Evolutionary conservation across 2,797 vertebrate genomes (phyloP).

Genomic region (Ceryle rudis): DNA sequence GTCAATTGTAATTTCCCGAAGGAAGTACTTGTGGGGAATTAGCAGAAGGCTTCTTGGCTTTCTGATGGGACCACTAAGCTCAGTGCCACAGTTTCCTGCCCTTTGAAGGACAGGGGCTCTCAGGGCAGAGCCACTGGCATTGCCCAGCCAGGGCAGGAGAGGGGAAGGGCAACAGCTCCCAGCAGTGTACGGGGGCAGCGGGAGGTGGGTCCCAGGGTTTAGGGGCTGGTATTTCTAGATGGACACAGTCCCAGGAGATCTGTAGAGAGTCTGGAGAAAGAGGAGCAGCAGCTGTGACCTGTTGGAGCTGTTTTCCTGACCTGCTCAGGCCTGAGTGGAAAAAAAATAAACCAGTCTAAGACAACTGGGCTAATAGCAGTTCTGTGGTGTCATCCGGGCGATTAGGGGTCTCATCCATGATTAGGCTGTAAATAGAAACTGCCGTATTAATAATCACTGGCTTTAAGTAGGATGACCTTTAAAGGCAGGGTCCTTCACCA

Average conservation of each 20-base stretch:
- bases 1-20: not conserved
- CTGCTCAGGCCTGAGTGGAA: not conserved
- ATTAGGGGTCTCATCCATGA: constrained; percentile 44
- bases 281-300: not conserved
- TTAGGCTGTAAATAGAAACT: constrained; percentile 64
- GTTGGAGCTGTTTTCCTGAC: not conserved
- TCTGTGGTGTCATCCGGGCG: constrained; percentile 8
- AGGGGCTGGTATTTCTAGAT: not conserved
- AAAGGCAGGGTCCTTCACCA: not conserved
- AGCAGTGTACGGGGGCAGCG: rapidly evolving
- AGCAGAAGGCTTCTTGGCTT: not conserved
- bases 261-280: not conserved
- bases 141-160: rapidly evolving
- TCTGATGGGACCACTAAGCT: not conserved
- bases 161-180: rapidly evolving
- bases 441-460: not conserved
- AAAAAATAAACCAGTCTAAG: not conserved
- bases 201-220: not conserved
- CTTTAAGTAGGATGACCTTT: constrained; percentile 5
- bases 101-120: not conserved
- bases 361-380: constrained; percentile 25
- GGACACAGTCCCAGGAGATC: not conserved
- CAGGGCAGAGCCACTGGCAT: not conserved
- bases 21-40: not conserved
- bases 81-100: not conserved